Conservation (phyloP, 1,140 invertebrate species). For the Mercenaria mercenaria region DNA sequence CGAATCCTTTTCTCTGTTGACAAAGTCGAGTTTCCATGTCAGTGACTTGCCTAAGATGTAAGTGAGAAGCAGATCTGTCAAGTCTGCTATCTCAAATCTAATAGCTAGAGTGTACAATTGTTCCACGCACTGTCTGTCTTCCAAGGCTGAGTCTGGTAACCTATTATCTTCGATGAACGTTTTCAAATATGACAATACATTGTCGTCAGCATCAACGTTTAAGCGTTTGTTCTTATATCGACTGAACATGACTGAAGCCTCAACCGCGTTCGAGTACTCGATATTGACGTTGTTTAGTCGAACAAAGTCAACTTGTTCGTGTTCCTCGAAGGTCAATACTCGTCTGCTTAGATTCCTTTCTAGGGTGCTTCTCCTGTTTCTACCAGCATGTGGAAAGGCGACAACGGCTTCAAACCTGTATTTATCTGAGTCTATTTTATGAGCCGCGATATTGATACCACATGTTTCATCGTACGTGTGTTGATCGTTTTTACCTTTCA, state of each 20-base stretch:
- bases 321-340: neutral
- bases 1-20: neutral
- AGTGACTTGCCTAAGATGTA: neutral
- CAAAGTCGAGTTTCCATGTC: neutral
- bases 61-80: neutral
- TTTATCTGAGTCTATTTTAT: neutral
- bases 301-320: neutral
- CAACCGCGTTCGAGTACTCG: neutral
- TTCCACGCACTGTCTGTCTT: neutral
- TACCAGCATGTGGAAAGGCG: neutral
- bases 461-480: neutral
- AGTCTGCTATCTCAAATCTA: neutral
- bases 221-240: neutral
- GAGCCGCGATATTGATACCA: neutral
- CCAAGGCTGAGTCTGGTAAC: neutral
- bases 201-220: neutral
- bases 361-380: neutral
- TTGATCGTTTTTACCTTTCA: neutral
- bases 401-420: neutral
- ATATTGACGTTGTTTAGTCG: neutral
- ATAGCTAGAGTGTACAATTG: neutral
- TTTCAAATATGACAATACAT: neutral
- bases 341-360: neutral
- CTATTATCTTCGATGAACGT: neutral
- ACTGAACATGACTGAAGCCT: neutral